Percentiles rank a stretch among this genome's conserved stretches.
Conservation (phyloP, 1,140 invertebrate genomes). For the Spodoptera litura region DNA sequence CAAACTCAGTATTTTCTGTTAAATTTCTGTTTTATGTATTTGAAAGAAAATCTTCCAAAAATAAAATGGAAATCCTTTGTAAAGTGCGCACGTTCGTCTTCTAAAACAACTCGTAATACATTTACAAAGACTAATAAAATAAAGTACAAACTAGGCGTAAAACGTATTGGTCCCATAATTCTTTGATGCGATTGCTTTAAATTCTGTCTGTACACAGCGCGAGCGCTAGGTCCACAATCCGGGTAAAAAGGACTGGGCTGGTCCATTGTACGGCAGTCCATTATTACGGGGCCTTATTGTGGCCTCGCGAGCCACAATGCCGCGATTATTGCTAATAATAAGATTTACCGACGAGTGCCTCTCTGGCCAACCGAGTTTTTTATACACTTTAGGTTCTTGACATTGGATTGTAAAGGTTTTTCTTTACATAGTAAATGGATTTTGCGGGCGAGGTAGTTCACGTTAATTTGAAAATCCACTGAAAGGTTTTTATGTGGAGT, state of each 20-base stretch:
- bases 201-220: conserved; percentile 39
- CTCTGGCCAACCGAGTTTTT: conserved; percentile 13
- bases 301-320: conserved; percentile 50
- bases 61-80: not conserved
- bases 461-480: conserved; percentile 28
- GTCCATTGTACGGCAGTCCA: conserved; percentile 56
- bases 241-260: conserved; percentile 50
- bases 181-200: conserved; percentile 46
- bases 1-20: not conserved
- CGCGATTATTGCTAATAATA: conserved; percentile 63
- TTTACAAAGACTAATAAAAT: conserved; percentile 28
- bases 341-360: conserved; percentile 51
- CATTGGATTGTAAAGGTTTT: conserved; percentile 40
- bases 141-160: conserved; percentile 19
- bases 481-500: conserved; percentile 19
- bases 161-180: conserved; percentile 30
- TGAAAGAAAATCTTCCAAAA: not conserved
- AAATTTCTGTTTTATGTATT: too few relatives aligned
- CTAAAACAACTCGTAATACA: conserved; percentile 1
- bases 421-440: conserved; percentile 34
- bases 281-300: conserved; percentile 54
- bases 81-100: conserved; percentile 4
- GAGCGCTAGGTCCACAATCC: conserved; percentile 50
- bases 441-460: not conserved
- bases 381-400: conserved; percentile 21